These are phyloP conservation scores for Silurus glanis DNA, from an alignment of 2,113 vertebrate species.

Conservation along the genomic window DNA sequence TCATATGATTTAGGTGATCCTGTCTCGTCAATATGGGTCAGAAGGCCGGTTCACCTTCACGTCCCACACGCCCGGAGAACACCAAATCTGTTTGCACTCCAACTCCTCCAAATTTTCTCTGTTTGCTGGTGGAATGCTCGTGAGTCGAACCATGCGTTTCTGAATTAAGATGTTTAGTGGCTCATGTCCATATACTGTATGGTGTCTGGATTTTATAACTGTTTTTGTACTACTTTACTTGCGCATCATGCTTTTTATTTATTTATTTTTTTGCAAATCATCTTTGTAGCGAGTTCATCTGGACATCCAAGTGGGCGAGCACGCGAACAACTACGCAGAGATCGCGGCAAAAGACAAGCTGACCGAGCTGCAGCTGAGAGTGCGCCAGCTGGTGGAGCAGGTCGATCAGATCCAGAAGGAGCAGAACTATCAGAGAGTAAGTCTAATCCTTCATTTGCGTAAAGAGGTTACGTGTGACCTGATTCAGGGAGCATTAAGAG, in stretches of 20 bases:
- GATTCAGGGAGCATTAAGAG: background rate
- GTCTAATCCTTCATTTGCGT: conserved; percentile 33
- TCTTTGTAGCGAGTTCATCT: conserved; percentile 82
- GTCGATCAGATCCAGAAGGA: conserved; percentile 94
- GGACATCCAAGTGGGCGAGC: conserved; percentile 91
- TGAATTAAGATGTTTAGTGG: background rate
- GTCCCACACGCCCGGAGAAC: conserved; percentile 86
- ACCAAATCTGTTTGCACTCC: conserved; percentile 92
- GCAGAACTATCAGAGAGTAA: conserved; percentile 90
- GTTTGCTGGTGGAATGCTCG: conserved; percentile 92
- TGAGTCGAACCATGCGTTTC: conserved; percentile 63
- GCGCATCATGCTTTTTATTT: no score
- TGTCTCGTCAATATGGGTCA: conserved; percentile 87
- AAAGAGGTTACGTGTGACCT: background rate
- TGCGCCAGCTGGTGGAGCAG: conserved; percentile 87
- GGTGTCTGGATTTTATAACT: background rate
- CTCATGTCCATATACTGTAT: background rate
- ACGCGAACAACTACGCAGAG: conserved; percentile 88
- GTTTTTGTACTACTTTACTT: no score
- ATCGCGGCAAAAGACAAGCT: conserved; percentile 92
- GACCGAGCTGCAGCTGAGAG: conserved; percentile 86
- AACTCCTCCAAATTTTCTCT: conserved; percentile 92
- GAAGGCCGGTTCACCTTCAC: conserved; percentile 89
- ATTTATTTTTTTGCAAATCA: background rate
- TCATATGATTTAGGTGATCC: conserved; percentile 73